Base-by-base conservation (phyloP, 1,140 invertebrate species). In the Bombus impatiens region DNA sequence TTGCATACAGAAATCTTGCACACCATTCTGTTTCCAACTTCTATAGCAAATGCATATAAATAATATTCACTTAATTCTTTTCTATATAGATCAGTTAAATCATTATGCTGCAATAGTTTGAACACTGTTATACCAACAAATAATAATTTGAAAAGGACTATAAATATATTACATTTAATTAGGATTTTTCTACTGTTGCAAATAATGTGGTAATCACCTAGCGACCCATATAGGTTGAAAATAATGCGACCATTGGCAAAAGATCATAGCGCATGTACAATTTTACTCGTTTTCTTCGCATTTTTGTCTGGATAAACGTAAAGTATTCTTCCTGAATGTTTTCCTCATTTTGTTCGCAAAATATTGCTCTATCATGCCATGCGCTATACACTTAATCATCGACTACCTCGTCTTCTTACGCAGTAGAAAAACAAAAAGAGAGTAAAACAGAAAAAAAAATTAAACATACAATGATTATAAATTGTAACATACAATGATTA, bases 381-480 rank as follows among this genome's bases (percentile, higher is more conserved):
- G 76, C 86, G 78, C 82, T 80, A 57, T 59, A 78, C n/a, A 70
- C 47, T 53, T 35, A 13, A 78, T 83, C 59, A 70, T 85, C 68
- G 28, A 77, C 87, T 74, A 80, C 28, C 53, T 78, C 62, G 37
- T 85, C 37, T 75, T 44, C 35, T 86, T 89, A 65, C 2, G 13
- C 18, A 47, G 9, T 67, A 80, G 40, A 74, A 81, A 90, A 87
- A 72, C 70, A 87, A 88, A 70, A 90, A 85, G 75, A 89, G 87
- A 88, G 75, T 86, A 85, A 84, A 82, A 89, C 47, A 83, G 75
- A 88, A 91, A 84, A 87, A 87, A 78, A 83, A 89, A 91, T 78
- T 70, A 88, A 89, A 87, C 71, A 47, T 90, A 88, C 70, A 88
- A 91, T 85, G 65, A 84, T 90, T 82, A 90, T 88, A 78, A 90